phyloP scores from a whole-genome alignment of 2,888 invertebrate species.

The Drosophila melanosoma region DNA sequence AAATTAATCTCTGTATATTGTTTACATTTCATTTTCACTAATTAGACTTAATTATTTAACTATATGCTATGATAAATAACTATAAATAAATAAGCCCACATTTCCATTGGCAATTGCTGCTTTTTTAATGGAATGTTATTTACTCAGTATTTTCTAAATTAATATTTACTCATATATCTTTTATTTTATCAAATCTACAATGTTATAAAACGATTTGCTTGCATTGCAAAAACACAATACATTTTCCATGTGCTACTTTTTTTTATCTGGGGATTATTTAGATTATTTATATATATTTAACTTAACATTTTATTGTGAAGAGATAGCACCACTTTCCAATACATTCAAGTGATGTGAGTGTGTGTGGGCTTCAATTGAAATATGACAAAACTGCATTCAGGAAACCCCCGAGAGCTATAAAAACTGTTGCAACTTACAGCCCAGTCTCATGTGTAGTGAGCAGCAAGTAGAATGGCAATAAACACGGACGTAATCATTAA shows the following conservation, averaged over 20 bases:
- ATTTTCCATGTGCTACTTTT: background rate
- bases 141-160: background rate
- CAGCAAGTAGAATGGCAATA: constrained; percentile 62
- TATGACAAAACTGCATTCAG: constrained; percentile 54
- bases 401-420: constrained; percentile 58
- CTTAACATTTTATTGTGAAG: constrained; percentile 19
- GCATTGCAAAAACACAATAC: background rate
- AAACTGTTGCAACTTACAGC: constrained; percentile 42
- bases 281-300: constrained; percentile 16
- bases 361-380: constrained; percentile 54
- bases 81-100: background rate
- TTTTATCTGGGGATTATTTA: constrained; percentile 5
- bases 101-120: background rate
- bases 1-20: background rate
- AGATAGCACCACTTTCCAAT: constrained; percentile 8
- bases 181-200: background rate
- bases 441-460: constrained; percentile 14
- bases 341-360: constrained; percentile 33
- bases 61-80: background rate
- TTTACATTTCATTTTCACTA: background rate
- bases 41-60: background rate
- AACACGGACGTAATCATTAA: constrained; percentile 78
- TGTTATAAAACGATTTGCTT: background rate
- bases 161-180: background rate
- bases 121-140: background rate